Evolutionary conservation across 2,113 vertebrate species (phyloP).

Genomic region (Aspidoscelis tigris): DNA sequence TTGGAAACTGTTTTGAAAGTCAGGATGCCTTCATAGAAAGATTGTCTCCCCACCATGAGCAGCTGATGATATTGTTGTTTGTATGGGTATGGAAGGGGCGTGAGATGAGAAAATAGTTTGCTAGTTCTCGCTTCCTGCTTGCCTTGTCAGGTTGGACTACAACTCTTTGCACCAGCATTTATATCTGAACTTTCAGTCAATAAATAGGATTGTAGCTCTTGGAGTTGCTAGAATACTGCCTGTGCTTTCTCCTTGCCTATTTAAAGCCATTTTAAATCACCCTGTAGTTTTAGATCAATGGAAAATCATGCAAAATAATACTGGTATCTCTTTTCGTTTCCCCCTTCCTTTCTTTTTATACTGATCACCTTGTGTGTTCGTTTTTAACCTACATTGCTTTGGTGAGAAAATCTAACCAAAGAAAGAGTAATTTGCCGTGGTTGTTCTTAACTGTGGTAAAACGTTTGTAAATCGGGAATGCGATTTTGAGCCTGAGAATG

Average conservation of each 20-base stretch:
- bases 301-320: not conserved
- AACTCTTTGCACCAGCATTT: not conserved
- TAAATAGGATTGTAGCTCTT: too few relatives aligned
- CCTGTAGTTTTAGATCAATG: too few relatives aligned
- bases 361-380: not conserved
- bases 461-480: not conserved
- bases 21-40: slow-evolving; percentile 28
- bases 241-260: not conserved
- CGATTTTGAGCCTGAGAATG: not conserved
- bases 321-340: not conserved
- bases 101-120: not conserved
- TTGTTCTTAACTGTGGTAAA: not conserved
- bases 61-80: not conserved
- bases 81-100: not conserved
- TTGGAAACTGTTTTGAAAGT: not conserved
- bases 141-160: not conserved
- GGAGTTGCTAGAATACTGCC: not conserved
- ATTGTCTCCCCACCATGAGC: not conserved
- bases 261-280: not conserved
- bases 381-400: not conserved
- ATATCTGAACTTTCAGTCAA: too few relatives aligned
- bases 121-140: not conserved
- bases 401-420: not conserved
- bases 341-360: not conserved
- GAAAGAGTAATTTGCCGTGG: too few relatives aligned